Base-by-base conservation (phyloP, 2,797 vertebrate genomes). In the Gambusia yucatana region DNA sequence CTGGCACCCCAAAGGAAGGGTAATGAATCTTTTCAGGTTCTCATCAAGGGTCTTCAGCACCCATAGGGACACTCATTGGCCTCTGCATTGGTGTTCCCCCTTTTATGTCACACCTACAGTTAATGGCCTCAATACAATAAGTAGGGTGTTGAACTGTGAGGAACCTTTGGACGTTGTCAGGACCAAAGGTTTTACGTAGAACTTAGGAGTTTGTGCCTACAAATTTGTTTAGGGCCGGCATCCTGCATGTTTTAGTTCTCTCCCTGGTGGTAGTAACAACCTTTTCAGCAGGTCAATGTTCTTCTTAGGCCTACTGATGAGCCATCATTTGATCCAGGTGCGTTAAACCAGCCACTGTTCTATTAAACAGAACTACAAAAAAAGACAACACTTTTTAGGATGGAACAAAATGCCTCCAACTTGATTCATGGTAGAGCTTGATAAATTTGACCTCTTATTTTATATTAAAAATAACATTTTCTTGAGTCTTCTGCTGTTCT, bases 111-210 rank as follows among this genome's bases (percentile, higher is more conserved):
- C 61, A 75, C 69, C 43, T 30, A 59, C n/a, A 59, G n/a, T 59
- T 67, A 30, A 3, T 79, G 70, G 76, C 75, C 86, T 84, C 77
- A 36, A 16, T 41, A 43, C 69, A 74, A 80, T 14, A 25, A 69
- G 8, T 72, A 72, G 57, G 50, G 77, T 33, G 75, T 77, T 63
- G 83, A 91, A 88, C 90, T 80, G 83, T 72, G 67, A 59, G 17
- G 30, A 86, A 84, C 90, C 88, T 81, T 47, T 78, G 57, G 79
- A 80, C 75, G n/a, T 78, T 59, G 7, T 67, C 36, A 11, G 20
- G 10, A 1, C 36, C 63, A 28, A 25, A 41, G 63, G 36, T 41
- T 69, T 44, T 1, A 5, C 57, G 4, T 57, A 39, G 20, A 67
- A 22, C 20, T 25, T 67, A 20, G 9, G 9, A 25, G 59, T 20